These are phyloP conservation scores for Sarcophaga subvicina DNA, from an alignment of 2,888 invertebrate species.

Conservation along the genomic window DNA sequence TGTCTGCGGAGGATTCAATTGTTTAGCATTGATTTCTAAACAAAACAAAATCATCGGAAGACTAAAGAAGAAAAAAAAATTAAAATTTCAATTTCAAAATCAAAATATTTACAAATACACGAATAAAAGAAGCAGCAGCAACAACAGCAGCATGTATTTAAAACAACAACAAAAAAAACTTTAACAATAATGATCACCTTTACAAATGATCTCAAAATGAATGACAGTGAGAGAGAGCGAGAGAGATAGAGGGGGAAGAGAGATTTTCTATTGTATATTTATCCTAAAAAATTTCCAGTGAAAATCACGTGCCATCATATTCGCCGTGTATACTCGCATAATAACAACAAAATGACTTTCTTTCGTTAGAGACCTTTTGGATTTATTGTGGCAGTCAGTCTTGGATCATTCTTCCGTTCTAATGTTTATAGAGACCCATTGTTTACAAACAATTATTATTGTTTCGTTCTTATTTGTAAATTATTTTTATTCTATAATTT, in stretches of 20 bases:
- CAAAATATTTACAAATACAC: constrained; percentile 66
- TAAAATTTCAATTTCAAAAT: constrained; percentile 40
- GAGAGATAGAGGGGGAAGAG: too few species aligned
- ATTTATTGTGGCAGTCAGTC: constrained; percentile 19
- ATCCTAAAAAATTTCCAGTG: background rate
- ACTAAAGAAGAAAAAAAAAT: constrained; percentile 21
- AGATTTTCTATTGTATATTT: constrained; percentile 21
- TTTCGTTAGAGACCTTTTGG: constrained; percentile 13
- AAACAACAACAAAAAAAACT: constrained; percentile 5
- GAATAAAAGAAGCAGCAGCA: constrained; percentile 1
- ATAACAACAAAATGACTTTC: constrained; percentile 33
- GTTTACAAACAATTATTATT: too few species aligned
- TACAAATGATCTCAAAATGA: background rate
- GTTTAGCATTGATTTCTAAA: constrained; percentile 68
- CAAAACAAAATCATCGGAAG: constrained; percentile 25
- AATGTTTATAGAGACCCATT: too few species aligned
- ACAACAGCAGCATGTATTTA: constrained; percentile 24
- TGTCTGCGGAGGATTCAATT: constrained; percentile 39
- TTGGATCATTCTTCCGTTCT: background rate
- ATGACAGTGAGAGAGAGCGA: background rate
- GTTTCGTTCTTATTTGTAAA: background rate
- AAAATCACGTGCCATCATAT: constrained; percentile 45
- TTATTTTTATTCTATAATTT: background rate
- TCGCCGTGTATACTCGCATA: background rate
- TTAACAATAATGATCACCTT: constrained; percentile 52